Evolutionary conservation across 1,140 invertebrate genomes (phyloP), one percentile per base, ranked within the genome.

Genomic region (Drosophila equinoxialis): DNA sequence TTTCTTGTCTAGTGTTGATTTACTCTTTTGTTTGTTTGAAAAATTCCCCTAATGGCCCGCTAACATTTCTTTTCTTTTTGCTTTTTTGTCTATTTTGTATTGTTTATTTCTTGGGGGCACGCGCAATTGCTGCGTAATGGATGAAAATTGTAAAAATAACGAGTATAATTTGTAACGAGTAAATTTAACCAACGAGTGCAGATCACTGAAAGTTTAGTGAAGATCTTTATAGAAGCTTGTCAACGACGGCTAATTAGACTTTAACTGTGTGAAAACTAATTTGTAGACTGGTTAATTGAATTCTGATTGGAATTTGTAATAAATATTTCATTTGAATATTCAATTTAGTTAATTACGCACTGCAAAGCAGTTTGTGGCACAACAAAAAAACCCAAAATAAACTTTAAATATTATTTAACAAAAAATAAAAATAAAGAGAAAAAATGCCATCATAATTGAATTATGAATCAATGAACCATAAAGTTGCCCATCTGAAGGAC

Each of bases 391-490:
- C 41, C 11, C 64, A 59, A 51, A 23, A 71, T 59, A 66, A 70
- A 65, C 14, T 65, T 37, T 20, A 41, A 58, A 65, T 55, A 5
- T 30, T 39, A 37, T 10, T 37, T 35, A 51, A 51, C 3, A 65
- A 70, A 68, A 65, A 68, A 51, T 23, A 51, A 51, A 11, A 23
- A 23, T 67, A 63, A 54, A 30, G 6, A 6, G 6, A 26, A 30
- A 57, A 59, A 77, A 74, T 85, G 42, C 37, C 60, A 58, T 79
- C 71, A 73, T 73, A 71, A 65, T 73, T 73, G 73, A 87, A 87
- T 86, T 83, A 80, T 77, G 73, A 89, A 80, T 83, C 83, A 89
- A 89, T 87, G 83, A 87, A 73, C 84, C 77, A 23, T 51, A 35
- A 67, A 74, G 73, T 69, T 68, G 59, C 65, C 69, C 68, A 20